A percentile compares a stretch with the other conserved stretches of the same genome.
phyloP scores from a whole-genome alignment of 92 coral and sea anemone species.

The Epizoanthus rinbou region DNA sequence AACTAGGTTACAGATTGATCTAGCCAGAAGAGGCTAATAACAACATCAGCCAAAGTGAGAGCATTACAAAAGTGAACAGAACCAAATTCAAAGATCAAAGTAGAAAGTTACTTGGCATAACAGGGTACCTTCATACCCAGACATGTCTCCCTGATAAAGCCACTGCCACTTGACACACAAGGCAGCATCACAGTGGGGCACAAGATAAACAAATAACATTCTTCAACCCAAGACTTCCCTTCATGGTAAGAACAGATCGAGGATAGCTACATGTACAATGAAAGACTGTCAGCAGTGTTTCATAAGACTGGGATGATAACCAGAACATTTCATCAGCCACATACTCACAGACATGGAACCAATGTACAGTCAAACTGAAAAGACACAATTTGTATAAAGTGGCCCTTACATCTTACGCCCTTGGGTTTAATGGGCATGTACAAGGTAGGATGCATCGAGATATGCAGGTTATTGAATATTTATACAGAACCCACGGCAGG shows the following conservation, averaged over 20 bases:
- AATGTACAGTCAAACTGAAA: conserved; percentile 64
- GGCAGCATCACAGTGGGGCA: conserved; percentile 54
- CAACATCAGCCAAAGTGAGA: no score
- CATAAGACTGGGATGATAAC: conserved; percentile 52
- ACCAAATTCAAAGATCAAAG: conserved; percentile 24
- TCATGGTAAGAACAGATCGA: conserved; percentile 55
- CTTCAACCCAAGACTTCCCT: conserved; percentile 56
- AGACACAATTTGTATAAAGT: conserved; percentile 61
- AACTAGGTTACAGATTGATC: no score
- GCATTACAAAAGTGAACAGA: no score
- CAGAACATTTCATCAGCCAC: conserved; percentile 71
- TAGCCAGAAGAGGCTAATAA: no score
- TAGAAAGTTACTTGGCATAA: conserved; percentile 61
- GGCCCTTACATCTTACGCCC: background rate
- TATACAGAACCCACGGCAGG: conserved; percentile 23
- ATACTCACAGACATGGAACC: conserved; percentile 60
- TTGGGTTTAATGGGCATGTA: conserved; percentile 47
- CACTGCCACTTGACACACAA: conserved; percentile 60
- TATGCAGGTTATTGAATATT: conserved; percentile 11
- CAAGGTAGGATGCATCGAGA: conserved; percentile 63
- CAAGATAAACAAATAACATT: conserved; percentile 46
- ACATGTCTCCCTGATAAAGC: conserved; percentile 32
- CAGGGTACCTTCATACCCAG: conserved; percentile 34
- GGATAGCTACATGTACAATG: conserved; percentile 47
- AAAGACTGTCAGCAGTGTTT: conserved; percentile 65